Percentiles rank a stretch among this genome's conserved stretches.
These are phyloP conservation scores for Maniola hyperantus DNA, from an alignment of 2,888 invertebrate genomes.

Conservation along the genomic window DNA sequence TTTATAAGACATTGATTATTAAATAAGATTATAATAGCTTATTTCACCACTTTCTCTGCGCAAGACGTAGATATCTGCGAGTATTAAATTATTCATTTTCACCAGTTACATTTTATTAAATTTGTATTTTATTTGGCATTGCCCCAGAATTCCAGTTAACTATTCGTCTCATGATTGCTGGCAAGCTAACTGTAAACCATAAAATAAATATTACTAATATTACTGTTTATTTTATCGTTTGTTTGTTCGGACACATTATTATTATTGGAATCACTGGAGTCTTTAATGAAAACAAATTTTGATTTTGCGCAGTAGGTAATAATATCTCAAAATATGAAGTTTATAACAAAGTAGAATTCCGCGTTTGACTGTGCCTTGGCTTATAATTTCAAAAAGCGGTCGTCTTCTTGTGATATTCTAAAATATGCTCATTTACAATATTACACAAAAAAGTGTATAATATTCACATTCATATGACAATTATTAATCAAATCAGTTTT, in stretches of 20 bases:
- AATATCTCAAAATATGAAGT: neutral
- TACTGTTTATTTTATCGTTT: constrained; percentile 9
- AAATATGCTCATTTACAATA: too few relatives aligned
- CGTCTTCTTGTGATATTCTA: too few relatives aligned
- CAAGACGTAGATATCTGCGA: neutral
- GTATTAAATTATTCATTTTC: constrained; percentile 2
- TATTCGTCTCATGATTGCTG: constrained; percentile 24
- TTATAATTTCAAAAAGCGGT: too few relatives aligned
- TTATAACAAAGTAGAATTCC: too few relatives aligned
- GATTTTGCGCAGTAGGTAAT: neutral
- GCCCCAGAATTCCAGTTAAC: constrained; percentile 29
- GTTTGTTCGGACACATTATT: neutral
- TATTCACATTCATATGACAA: too few relatives aligned
- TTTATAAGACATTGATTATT: too few relatives aligned
- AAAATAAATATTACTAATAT: constrained; percentile 28
- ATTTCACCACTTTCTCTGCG: neutral
- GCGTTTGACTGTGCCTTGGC: too few relatives aligned
- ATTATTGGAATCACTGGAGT: neutral
- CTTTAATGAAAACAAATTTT: neutral
- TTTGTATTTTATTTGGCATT: constrained; percentile 32
- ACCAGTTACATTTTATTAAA: constrained; percentile 9
- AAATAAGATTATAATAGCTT: neutral
- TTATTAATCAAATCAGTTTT: too few relatives aligned
- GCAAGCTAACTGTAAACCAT: constrained; percentile 21
- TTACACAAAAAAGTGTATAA: too few relatives aligned